Conservation (phyloP, 2,888 invertebrate genomes). For the Tupiocoris notatus region DNA sequence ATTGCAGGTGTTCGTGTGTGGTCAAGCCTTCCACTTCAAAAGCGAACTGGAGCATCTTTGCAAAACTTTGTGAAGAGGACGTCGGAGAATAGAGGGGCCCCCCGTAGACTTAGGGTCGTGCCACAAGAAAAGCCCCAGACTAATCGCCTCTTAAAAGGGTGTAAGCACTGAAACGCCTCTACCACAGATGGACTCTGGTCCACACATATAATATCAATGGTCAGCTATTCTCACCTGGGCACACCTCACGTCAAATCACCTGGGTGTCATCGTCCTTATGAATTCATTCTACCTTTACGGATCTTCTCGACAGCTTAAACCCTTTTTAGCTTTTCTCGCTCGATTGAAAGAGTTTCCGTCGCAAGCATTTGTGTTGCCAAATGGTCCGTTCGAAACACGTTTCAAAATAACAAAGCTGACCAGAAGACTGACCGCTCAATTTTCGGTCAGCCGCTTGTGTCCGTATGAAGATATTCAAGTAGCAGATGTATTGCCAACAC, state of each 20-base stretch:
- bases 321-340: not conserved
- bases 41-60: not conserved
- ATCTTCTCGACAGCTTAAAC: not conserved
- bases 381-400: constrained; percentile 29
- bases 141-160: constrained; percentile 37
- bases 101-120: not conserved
- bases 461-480: not conserved
- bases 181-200: constrained; percentile 21
- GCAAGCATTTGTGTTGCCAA: constrained; percentile 31
- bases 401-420: not conserved
- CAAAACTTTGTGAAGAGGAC: not conserved
- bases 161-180: constrained; percentile 15
- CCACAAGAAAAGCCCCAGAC: not conserved
- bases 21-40: not conserved
- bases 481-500: not conserved
- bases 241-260: constrained; percentile 13
- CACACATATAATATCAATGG: not conserved
- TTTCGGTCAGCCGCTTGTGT: not conserved
- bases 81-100: not conserved
- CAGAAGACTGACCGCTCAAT: constrained; percentile 25
- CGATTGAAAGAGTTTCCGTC: not conserved
- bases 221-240: constrained; percentile 30
- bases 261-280: constrained; percentile 36
- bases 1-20: not conserved
- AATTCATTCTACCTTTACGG: constrained; percentile 21